A percentile compares a stretch with the other conserved stretches of the same genome.
Conservation (phyloP, 2,888 invertebrate species). For the Arrhopalites spinosus region DNA sequence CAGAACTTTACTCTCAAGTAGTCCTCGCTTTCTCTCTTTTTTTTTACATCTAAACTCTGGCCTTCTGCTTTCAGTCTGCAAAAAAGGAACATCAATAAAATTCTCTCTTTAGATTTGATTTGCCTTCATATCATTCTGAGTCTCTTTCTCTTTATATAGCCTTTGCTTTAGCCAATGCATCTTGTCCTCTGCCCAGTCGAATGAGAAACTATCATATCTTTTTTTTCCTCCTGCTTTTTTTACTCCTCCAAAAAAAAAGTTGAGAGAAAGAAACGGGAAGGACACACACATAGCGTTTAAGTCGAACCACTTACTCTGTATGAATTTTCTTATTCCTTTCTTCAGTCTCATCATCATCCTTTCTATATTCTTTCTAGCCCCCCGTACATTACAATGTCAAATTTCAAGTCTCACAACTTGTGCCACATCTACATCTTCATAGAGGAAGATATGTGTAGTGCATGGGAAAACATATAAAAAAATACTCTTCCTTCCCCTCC, state of each 20-base stretch:
- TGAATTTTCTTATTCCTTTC: slow-evolving; percentile 9
- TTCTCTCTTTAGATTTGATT: slow-evolving; percentile 37
- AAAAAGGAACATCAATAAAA: slow-evolving; percentile 39
- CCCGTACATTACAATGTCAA: slow-evolving; percentile 2
- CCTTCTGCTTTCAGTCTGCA: slow-evolving; percentile 23
- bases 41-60: slow-evolving; percentile 11
- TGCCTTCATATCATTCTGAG: slow-evolving; percentile 35
- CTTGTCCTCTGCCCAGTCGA: slow-evolving; percentile 4
- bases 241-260: too few species aligned
- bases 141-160: slow-evolving; percentile 21
- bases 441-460: too few species aligned
- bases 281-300: not conserved
- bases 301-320: slow-evolving; percentile 10
- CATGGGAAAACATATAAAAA: not conserved
- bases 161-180: not conserved
- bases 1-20: slow-evolving; percentile 16
- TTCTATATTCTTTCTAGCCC: not conserved
- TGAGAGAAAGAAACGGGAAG: too few species aligned
- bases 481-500: not conserved
- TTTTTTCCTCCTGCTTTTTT: not conserved
- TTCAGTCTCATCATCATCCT: slow-evolving; percentile 6
- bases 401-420: not conserved
- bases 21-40: not conserved
- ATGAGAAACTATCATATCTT: slow-evolving; percentile 2
- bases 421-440: not conserved